These are phyloP conservation scores for Paradoxurus hermaphroditus DNA, from an alignment of 2,113 vertebrate species.

Conservation along the genomic window DNA sequence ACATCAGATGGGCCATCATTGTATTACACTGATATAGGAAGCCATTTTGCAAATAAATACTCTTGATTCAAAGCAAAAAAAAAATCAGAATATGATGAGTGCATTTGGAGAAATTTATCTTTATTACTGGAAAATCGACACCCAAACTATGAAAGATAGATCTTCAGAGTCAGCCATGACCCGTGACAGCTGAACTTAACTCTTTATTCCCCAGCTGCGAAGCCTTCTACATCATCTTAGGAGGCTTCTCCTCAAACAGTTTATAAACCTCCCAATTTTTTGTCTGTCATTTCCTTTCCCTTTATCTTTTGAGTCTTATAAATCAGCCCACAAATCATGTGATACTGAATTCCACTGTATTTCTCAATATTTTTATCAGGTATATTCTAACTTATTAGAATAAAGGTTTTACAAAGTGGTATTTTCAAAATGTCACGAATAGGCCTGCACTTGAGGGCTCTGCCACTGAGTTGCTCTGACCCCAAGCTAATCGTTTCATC, in stretches of 20 bases:
- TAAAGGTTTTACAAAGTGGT: not conserved
- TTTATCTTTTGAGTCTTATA: conserved; percentile 4
- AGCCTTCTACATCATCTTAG: not conserved
- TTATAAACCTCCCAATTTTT: not conserved
- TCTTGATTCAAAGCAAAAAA: not conserved
- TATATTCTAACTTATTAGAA: not conserved
- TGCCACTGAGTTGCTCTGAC: not conserved
- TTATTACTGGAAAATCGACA: not conserved
- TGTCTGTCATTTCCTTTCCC: not conserved
- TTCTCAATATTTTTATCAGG: not conserved
- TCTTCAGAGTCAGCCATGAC: not conserved
- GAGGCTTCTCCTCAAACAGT: not conserved
- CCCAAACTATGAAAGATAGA: not conserved
- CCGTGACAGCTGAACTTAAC: not conserved
- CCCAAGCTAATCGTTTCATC: not conserved
- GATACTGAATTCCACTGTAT: not conserved
- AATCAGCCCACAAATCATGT: not conserved
- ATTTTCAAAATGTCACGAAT: not conserved
- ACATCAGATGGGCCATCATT: not conserved
- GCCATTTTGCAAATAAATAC: not conserved
- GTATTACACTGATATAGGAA: not conserved
- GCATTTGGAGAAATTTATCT: not conserved
- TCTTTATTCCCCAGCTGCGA: not conserved
- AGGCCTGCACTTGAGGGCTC: not conserved
- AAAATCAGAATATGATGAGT: not conserved